phyloP scores from a whole-genome alignment of 2,113 vertebrate genomes.

The Scophthalmus maximus region DNA sequence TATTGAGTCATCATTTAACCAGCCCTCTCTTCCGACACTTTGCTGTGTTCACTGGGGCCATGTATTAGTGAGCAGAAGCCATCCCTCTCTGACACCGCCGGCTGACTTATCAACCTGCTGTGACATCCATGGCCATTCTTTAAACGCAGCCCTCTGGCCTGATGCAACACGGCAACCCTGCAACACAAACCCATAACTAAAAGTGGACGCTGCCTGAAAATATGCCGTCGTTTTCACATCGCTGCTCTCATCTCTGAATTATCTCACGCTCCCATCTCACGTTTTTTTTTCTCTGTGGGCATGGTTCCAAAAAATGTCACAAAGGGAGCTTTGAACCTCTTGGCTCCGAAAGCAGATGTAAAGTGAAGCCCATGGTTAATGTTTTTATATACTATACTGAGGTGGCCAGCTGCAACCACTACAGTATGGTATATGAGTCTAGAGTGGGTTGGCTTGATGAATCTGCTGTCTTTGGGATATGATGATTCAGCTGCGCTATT shows the following conservation, averaged over 20 bases:
- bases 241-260: slow-evolving; percentile 15
- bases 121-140: slow-evolving; percentile 48
- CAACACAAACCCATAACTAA: slow-evolving; percentile 12
- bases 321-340: slow-evolving; percentile 15
- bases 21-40: slow-evolving; percentile 47
- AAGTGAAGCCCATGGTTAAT: slow-evolving; percentile 35
- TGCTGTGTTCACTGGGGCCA: slow-evolving; percentile 40
- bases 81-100: slow-evolving; percentile 52
- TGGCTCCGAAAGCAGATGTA: slow-evolving; percentile 50
- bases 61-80: slow-evolving; percentile 49
- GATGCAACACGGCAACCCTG: slow-evolving; percentile 23
- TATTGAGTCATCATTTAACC: slow-evolving; percentile 68
- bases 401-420: slow-evolving; percentile 40
- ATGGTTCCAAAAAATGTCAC: slow-evolving; percentile 24
- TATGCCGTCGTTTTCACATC: slow-evolving; percentile 1
- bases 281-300: slow-evolving; percentile 33
- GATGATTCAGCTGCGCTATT: slow-evolving; percentile 78
- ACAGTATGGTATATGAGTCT: slow-evolving; percentile 45
- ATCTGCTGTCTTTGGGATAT: slow-evolving; percentile 77
- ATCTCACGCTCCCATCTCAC: slow-evolving; percentile 9
- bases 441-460: slow-evolving; percentile 65
- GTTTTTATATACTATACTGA: slow-evolving; percentile 19
- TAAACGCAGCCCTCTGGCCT: slow-evolving; percentile 41
- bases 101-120: slow-evolving; percentile 53
- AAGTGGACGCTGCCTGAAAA: slow-evolving; percentile 14